These are phyloP conservation scores for Chironomus riparius DNA, from an alignment of 2,888 invertebrate species.

Conservation along the genomic window DNA sequence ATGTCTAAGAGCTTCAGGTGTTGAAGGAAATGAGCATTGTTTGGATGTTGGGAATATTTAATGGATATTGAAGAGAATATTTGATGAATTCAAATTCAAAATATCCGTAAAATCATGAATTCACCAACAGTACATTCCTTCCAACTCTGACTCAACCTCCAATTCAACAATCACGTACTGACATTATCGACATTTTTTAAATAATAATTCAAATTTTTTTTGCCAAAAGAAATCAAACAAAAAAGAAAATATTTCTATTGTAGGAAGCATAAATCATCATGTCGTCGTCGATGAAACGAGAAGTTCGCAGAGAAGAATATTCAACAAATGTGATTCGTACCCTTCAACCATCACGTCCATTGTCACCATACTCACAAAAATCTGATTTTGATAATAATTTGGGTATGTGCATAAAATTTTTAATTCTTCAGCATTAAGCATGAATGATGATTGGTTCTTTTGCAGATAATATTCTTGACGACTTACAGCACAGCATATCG, in stretches of 20 bases:
- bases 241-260: not conserved
- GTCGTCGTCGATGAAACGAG: conserved; percentile 29
- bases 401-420: conserved; percentile 22
- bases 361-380: conserved; percentile 29
- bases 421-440: not conserved
- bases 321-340: conserved; percentile 31
- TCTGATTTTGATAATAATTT: conserved; percentile 30
- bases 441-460: not conserved
- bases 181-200: not conserved
- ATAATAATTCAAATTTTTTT: too few species aligned
- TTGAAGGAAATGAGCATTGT: too few species aligned
- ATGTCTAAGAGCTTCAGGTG: too few species aligned
- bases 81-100: too few species aligned
- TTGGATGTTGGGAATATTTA: too few species aligned
- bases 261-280: conserved; percentile 18
- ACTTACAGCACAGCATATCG: conserved; percentile 31
- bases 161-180: not conserved
- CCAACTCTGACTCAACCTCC: too few species aligned
- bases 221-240: too few species aligned
- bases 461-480: conserved; percentile 31
- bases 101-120: too few species aligned
- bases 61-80: too few species aligned
- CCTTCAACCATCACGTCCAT: conserved; percentile 30
- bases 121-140: too few species aligned
- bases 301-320: conserved; percentile 30